Evolutionary conservation across 2,797 vertebrate genomes (phyloP).

Genomic region (Coracias cyanogaster): DNA sequence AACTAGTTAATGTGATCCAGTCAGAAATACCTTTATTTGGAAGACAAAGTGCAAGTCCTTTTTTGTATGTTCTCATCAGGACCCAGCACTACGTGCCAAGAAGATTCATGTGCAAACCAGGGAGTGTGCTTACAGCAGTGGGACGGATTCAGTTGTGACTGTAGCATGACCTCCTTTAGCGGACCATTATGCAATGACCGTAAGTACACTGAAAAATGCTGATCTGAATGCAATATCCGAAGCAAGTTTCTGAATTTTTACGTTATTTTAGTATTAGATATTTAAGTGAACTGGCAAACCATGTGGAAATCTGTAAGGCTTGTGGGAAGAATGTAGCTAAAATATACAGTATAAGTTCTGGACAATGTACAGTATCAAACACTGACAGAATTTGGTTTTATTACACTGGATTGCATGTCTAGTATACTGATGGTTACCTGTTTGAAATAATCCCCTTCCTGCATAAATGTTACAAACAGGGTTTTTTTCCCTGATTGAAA

Average conservation of each 20-base stretch:
- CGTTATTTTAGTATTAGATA: neutral
- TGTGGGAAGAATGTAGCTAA: neutral
- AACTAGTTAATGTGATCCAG: constrained; percentile 74
- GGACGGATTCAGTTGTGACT: constrained; percentile 99
- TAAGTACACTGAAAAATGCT: constrained; percentile 78
- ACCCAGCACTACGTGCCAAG: constrained; percentile 97
- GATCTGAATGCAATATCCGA: neutral
- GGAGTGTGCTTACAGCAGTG: constrained; percentile 98
- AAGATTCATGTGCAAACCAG: constrained; percentile 97
- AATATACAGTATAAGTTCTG: neutral
- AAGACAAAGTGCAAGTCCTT: constrained; percentile 58
- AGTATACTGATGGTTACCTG: neutral
- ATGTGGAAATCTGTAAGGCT: neutral
- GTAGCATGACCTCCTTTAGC: constrained; percentile 98
- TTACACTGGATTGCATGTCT: neutral
- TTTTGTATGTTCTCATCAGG: constrained; percentile 81
- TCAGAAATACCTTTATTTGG: neutral
- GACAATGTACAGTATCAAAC: neutral
- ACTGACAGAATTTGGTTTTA: neutral
- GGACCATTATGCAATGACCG: constrained; percentile 95
- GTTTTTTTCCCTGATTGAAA: neutral
- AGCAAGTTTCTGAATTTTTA: neutral
- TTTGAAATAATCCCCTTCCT: neutral
- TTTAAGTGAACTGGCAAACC: neutral
- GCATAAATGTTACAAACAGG: neutral